These are phyloP conservation scores for Apteryx mantelli DNA, from an alignment of 2,113 vertebrate species.

Conservation along the genomic window DNA sequence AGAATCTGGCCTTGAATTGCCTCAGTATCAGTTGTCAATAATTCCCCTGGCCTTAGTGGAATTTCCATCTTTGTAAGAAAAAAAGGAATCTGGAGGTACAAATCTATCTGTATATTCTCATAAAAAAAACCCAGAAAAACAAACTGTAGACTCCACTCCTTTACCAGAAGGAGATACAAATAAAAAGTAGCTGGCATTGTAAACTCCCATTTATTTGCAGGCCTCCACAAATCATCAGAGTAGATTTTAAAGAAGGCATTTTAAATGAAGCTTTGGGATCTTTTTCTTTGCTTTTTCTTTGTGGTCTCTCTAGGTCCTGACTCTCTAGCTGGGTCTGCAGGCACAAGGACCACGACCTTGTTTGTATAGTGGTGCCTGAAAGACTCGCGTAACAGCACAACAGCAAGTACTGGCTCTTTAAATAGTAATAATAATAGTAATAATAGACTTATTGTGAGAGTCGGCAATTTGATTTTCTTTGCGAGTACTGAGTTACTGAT, in stretches of 20 bases:
- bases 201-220: not conserved
- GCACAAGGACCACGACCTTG: not conserved
- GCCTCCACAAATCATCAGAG: not conserved
- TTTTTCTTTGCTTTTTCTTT: not conserved
- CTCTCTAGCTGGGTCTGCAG: rapidly evolving
- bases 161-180: not conserved
- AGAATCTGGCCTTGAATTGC: conserved; percentile 38
- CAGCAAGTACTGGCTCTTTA: not conserved
- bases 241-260: not conserved
- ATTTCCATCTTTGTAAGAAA: not conserved
- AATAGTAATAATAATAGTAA: not conserved
- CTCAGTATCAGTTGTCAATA: conserved; percentile 23
- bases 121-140: not conserved
- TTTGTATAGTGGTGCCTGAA: not conserved
- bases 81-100: not conserved
- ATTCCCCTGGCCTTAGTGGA: not conserved
- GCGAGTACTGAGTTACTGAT: not conserved
- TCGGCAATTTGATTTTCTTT: not conserved
- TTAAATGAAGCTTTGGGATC: not conserved
- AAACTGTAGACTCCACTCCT: not conserved
- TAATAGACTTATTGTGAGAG: not conserved
- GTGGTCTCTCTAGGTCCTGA: not conserved
- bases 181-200: not conserved
- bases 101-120: not conserved
- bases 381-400: not conserved